A percentile compares a stretch with the other conserved stretches of the same genome.
Evolutionary conservation across 2,797 vertebrate species (phyloP).

Genomic region (Peromyscus aztecus): DNA sequence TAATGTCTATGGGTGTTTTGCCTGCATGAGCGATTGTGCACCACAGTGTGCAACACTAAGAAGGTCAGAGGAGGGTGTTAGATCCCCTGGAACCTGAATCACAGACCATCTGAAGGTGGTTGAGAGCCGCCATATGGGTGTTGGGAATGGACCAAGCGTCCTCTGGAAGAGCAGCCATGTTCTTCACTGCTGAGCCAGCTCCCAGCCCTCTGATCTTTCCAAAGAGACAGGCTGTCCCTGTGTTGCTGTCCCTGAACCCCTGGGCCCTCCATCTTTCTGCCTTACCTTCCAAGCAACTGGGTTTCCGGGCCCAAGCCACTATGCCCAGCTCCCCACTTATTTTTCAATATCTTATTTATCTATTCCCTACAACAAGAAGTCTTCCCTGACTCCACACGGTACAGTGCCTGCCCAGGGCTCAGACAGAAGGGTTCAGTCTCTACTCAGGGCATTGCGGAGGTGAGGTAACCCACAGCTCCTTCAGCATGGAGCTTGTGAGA

Average conservation of each 20-base stretch:
- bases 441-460: neutral
- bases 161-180: neutral
- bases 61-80: neutral
- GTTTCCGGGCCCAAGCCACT: neutral
- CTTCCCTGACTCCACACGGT: neutral
- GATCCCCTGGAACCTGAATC: neutral
- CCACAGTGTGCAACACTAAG: neutral
- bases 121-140: neutral
- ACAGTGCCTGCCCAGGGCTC: neutral
- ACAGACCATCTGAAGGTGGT: neutral
- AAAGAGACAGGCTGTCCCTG: neutral
- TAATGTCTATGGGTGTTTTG: neutral
- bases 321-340: neutral
- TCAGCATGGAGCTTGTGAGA: neutral
- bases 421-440: neutral
- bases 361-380: slow-evolving; percentile 5
- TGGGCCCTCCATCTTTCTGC: neutral
- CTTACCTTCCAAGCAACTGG: neutral
- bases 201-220: neutral
- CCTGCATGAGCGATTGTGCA: no score
- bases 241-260: neutral
- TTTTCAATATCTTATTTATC: neutral
- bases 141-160: neutral
- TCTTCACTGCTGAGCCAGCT: neutral
- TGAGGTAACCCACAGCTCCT: neutral